Evolutionary conservation across 2,888 invertebrate genomes (phyloP).

Genomic region (Perithous albicinctus): DNA sequence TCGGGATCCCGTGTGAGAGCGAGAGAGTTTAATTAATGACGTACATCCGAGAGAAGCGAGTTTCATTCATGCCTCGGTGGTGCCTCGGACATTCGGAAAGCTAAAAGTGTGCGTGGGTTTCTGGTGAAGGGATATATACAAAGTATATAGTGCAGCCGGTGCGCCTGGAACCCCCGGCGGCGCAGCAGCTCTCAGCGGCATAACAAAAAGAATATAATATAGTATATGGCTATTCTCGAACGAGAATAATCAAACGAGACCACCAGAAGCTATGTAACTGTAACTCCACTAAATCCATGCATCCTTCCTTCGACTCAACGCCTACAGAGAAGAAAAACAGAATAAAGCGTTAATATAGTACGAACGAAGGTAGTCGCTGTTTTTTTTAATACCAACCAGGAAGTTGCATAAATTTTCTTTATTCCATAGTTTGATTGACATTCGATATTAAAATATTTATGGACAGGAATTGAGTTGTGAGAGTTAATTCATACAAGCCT

Average conservation of each 20-base stretch:
- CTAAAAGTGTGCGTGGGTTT: constrained; percentile 8
- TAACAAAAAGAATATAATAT: constrained; percentile 48
- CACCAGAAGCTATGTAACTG: constrained; percentile 47
- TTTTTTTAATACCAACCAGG: not conserved
- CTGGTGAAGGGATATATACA: constrained; percentile 18
- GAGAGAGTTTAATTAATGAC: constrained; percentile 66
- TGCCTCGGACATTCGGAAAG: constrained; percentile 28
- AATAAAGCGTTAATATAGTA: constrained; percentile 10
- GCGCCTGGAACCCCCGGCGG: not conserved
- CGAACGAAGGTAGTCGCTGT: not conserved
- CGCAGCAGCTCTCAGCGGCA: constrained; percentile 9
- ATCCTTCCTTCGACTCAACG: not conserved
- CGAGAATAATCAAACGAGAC: constrained; percentile 52
- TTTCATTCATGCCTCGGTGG: constrained; percentile 64
- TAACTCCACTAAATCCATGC: constrained; percentile 12
- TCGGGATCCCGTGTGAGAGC: constrained; percentile 11
- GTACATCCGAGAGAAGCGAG: constrained; percentile 47
- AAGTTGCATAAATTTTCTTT: not conserved
- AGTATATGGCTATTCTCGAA: constrained; percentile 19
- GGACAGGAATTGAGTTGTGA: not conserved
- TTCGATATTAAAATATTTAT: not conserved
- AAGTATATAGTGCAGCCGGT: constrained; percentile 9
- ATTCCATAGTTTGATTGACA: not conserved
- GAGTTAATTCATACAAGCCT: too few relatives aligned
- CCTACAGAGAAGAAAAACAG: not conserved